A percentile compares a stretch with the other conserved stretches of the same genome.
These are phyloP conservation scores for Proterorhinus semilunaris DNA, from an alignment of 2,113 vertebrate species.

Conservation along the genomic window DNA sequence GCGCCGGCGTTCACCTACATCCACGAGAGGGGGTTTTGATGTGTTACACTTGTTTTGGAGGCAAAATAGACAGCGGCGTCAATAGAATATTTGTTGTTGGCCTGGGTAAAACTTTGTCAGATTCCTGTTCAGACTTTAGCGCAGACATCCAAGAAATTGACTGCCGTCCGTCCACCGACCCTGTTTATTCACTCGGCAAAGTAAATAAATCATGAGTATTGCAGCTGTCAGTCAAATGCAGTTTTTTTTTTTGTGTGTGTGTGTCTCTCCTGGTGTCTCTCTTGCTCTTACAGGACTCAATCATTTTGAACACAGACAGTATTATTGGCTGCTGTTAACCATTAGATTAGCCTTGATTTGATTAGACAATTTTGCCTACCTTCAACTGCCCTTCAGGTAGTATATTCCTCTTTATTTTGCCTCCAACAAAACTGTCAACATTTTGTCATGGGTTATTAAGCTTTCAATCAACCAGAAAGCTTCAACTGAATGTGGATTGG, in stretches of 20 bases:
- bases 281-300: conserved; percentile 13
- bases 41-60: conserved; percentile 36
- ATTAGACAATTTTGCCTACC: neutral
- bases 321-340: neutral
- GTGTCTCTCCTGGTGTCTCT: neutral
- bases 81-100: conserved; percentile 19
- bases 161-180: conserved; percentile 8
- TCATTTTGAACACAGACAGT: conserved; percentile 8
- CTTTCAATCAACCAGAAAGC: too few species aligned
- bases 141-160: neutral
- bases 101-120: conserved; percentile 8
- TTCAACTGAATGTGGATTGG: too few species aligned
- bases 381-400: neutral
- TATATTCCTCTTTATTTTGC: neutral
- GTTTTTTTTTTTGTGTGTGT: too few species aligned
- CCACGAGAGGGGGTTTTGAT: conserved; percentile 36
- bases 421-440: neutral
- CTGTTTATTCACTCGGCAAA: conserved; percentile 4
- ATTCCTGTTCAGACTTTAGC: conserved; percentile 2
- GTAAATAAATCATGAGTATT: conserved; percentile 25
- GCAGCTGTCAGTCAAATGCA: conserved; percentile 23
- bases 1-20: conserved; percentile 36
- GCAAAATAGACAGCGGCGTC: conserved; percentile 2
- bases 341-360: neutral
- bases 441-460: too few species aligned